Conservation (phyloP, 2,797 vertebrate genomes). For the Paratrypauchen microcephalus region DNA sequence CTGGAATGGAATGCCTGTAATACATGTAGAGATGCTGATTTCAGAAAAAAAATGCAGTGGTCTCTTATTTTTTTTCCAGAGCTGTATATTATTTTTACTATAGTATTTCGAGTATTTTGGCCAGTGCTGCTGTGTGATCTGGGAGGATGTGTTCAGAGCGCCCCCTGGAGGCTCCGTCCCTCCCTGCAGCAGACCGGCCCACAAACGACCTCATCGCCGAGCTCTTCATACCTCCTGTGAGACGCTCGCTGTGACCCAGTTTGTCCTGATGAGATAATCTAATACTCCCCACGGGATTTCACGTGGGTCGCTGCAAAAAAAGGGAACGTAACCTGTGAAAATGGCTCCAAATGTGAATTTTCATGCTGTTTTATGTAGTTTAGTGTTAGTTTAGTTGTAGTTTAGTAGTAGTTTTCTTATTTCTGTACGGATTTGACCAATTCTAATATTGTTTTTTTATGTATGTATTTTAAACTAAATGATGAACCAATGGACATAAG, state of each 20-base stretch:
- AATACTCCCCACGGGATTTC: constrained; percentile 32
- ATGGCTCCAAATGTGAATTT: not conserved
- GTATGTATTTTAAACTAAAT: no score
- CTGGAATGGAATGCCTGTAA: no score
- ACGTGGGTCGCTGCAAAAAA: constrained; percentile 20
- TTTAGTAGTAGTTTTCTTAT: no score
- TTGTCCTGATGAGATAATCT: constrained; percentile 47
- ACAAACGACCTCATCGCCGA: constrained; percentile 53
- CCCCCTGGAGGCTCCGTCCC: constrained; percentile 39
- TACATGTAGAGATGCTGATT: no score
- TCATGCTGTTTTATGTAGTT: not conserved
- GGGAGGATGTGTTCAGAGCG: constrained; percentile 49
- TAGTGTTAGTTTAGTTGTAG: no score
- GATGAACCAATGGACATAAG: no score
- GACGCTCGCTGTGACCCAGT: constrained; percentile 69
- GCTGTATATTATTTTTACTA: no score
- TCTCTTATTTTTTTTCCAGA: no score
- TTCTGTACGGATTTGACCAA: not conserved
- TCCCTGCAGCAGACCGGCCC: constrained; percentile 38
- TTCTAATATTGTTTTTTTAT: not conserved
- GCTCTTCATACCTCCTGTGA: constrained; percentile 42
- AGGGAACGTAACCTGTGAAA: not conserved
- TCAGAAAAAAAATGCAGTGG: no score
- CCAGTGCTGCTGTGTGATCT: constrained; percentile 16
- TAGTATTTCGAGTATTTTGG: not conserved